phyloP scores from a whole-genome alignment of 1,140 invertebrate genomes.

The Pollicipes pollicipes region DNA sequence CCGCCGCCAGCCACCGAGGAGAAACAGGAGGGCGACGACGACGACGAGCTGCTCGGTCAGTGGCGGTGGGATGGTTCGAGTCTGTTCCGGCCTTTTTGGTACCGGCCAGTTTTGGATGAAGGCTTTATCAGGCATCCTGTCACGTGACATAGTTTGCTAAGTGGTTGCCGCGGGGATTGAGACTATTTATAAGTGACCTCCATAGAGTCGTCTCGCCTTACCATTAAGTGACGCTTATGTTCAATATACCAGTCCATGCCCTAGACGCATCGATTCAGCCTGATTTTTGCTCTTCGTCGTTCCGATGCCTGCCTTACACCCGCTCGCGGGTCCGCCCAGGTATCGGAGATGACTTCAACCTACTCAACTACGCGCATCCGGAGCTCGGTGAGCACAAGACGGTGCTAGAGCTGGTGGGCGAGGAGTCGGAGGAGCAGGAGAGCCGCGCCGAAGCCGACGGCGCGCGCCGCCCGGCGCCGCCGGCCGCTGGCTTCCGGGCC shows the following conservation, averaged over 20 bases:
- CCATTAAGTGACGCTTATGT: too few relatives aligned
- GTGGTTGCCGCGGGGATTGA: too few relatives aligned
- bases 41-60: conserved; percentile 5
- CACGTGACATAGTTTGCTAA: too few relatives aligned
- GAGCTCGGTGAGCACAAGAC: conserved; percentile 56
- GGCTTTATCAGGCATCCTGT: too few relatives aligned
- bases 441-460: conserved; percentile 41
- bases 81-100: not conserved
- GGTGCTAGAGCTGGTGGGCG: conserved; percentile 12
- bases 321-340: conserved; percentile 32
- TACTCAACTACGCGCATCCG: conserved; percentile 84
- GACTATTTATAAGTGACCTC: too few relatives aligned
- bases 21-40: conserved; percentile 23
- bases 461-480: not conserved
- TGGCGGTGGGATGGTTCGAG: not conserved
- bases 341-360: conserved; percentile 87
- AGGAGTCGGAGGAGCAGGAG: conserved; percentile 15
- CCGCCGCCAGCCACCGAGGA: conserved; percentile 39
- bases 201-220: too few relatives aligned
- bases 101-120: too few relatives aligned
- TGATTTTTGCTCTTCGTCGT: not conserved
- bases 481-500: not conserved
- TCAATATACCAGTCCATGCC: too few relatives aligned
- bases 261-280: too few relatives aligned
- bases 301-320: not conserved